phyloP scores from a whole-genome alignment of 2,888 invertebrate species.

The Rhabditoides inermis region DNA sequence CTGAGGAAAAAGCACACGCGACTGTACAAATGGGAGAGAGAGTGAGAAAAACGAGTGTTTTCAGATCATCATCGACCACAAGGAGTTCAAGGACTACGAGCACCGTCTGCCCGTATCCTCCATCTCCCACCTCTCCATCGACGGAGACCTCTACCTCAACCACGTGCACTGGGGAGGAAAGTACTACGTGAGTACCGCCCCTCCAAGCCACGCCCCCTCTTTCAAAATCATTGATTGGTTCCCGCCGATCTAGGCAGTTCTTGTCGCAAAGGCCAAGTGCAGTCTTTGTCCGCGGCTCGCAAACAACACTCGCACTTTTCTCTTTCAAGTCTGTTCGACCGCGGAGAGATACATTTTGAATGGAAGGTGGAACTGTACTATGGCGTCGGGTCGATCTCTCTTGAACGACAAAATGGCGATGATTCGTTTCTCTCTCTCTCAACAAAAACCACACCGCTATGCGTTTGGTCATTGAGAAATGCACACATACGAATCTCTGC shows the following conservation, averaged over 20 bases:
- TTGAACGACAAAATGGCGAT: no score
- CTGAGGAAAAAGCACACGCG: background rate
- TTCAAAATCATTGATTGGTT: no score
- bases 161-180: conserved; percentile 44
- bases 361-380: no score
- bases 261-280: background rate
- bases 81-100: conserved; percentile 37
- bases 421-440: no score
- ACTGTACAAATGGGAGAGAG: background rate
- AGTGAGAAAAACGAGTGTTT: conserved; percentile 1
- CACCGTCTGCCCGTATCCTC: conserved; percentile 38
- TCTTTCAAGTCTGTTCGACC: no score
- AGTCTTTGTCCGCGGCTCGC: no score
- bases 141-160: conserved; percentile 36
- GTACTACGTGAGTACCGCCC: conserved; percentile 30
- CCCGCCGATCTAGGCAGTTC: background rate
- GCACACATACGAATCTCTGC: no score
- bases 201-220: background rate
- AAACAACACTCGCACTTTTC: no score
- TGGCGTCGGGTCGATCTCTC: no score
- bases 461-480: no score
- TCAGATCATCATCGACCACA: conserved; percentile 17
- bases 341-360: no score
- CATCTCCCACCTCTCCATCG: conserved; percentile 41
- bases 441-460: no score